Conservation (phyloP, 1,140 invertebrate genomes). For the Drosophila funebris region DNA sequence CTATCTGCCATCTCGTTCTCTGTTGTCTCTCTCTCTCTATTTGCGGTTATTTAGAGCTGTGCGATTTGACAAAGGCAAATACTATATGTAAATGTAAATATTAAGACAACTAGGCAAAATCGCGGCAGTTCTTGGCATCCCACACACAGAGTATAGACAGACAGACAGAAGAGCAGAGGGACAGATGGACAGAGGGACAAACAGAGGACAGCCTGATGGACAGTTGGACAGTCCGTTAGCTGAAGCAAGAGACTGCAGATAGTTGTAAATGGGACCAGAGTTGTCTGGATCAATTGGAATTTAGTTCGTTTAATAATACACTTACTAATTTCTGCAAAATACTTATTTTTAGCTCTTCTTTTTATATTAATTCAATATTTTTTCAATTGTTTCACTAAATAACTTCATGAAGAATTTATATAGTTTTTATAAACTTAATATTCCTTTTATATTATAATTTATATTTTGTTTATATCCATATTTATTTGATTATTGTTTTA, state of each 20-base stretch:
- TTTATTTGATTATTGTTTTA: no score
- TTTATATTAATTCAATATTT: no score
- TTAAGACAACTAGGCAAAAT: conserved; percentile 53
- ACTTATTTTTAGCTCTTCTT: no score
- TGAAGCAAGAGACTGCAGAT: neutral
- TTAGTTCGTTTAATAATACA: no score
- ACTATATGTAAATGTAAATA: conserved; percentile 32
- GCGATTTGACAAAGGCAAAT: conserved; percentile 56
- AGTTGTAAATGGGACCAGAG: neutral
- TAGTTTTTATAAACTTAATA: no score
- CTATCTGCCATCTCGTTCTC: neutral
- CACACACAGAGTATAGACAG: conserved; percentile 5
- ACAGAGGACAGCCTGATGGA: neutral
- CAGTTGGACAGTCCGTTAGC: neutral
- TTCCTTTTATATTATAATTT: no score
- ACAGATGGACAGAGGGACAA: neutral
- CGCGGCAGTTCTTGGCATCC: conserved; percentile 29
- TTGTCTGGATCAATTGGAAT: neutral
- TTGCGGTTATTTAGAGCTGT: conserved; percentile 31
- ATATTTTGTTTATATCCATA: no score
- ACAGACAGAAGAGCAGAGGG: neutral
- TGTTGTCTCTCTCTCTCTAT: neutral
- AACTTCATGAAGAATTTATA: no score
- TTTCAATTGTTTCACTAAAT: no score
- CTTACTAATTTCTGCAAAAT: no score